A percentile compares a stretch with the other conserved stretches of the same genome.
Evolutionary conservation across 2,888 invertebrate genomes (phyloP).

Genomic region (Escarpia spicata): DNA sequence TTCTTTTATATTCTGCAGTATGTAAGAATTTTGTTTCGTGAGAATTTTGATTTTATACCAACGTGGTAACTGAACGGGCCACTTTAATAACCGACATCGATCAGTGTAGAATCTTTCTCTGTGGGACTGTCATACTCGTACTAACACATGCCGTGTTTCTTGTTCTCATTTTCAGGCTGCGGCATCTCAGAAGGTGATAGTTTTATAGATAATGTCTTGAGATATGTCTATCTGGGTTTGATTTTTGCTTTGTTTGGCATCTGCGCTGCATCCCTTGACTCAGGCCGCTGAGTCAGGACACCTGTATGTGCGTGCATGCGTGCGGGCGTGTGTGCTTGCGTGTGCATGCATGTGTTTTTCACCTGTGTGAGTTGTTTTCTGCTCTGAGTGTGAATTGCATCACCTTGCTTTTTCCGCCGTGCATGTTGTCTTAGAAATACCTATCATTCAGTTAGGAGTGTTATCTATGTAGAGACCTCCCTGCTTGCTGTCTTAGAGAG

Average conservation of each 20-base stretch:
- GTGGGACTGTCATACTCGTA: not conserved
- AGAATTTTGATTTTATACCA: not conserved
- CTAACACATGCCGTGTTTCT: not conserved
- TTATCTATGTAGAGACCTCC: not conserved
- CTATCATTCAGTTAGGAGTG: not conserved
- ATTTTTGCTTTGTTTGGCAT: not conserved
- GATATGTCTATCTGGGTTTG: not conserved
- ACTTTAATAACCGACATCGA: not conserved
- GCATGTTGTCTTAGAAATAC: not conserved
- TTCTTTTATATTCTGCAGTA: no score
- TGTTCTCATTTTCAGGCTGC: slow-evolving; percentile 1
- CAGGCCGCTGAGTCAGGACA: not conserved
- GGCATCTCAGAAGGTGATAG: not conserved
- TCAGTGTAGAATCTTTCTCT: not conserved
- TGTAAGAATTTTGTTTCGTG: no score
- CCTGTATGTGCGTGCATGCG: not conserved
- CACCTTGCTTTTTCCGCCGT: not conserved
- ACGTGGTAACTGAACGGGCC: not conserved
- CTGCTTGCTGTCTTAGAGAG: not conserved
- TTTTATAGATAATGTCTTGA: not conserved
- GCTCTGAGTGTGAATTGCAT: not conserved
- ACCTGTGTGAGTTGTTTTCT: not conserved
- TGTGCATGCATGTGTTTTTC: not conserved
- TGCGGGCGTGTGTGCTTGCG: not conserved
- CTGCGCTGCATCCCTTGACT: slow-evolving; percentile 8